Evolutionary conservation across 1,140 invertebrate species (phyloP), one percentile per base, ranked within the genome.

Genomic region (Diabrotica undecimpunctata): DNA sequence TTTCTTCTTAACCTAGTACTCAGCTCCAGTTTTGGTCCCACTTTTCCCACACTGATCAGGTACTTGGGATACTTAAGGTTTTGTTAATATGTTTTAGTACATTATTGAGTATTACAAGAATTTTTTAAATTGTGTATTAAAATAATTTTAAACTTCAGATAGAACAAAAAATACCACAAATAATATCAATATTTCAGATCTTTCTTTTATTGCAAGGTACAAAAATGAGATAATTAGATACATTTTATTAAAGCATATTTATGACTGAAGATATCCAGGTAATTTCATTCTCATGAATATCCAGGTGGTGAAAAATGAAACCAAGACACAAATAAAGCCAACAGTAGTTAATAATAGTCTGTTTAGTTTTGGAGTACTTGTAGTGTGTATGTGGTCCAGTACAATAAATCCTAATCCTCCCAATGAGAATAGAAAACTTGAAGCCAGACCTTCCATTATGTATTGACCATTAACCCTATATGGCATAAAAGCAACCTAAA

Each of bases 231-330:
- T 25, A 25, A 25, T 25, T n/a, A n/a, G 4, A 25, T 25, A 25
- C 25, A 25, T 25, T 25, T 1, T 4, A 25, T 25, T 25, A 46
- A 46, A 46, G n/a, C 41, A n/a, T 46, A 10, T 46, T 75, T 79
- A 86, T 68, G 82, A 84, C 66, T 87, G 86, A 65, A 88, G 75
- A 75, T 88, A 88, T 50, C 86, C 86, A 83, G 97, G 97, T 67
- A 99, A 79, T 83, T 99, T 99, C 91, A 99, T 99, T 75, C 94
- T 86, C 96, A 99, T 99, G 75, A 99, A 99, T 58, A 98, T 91
- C 89, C 95, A 96, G 66, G 95, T 98, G 56, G 95, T 95, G 69
- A 96, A 92, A 79, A 97, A 98, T 12, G 96, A 97, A 0, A 99
- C 88, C 41, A 97, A 78, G 66, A 99, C 92, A 71, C 94, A 95